These are phyloP conservation scores for Lipophrys pholis DNA, from an alignment of 2,113 vertebrate genomes.

Conservation along the genomic window DNA sequence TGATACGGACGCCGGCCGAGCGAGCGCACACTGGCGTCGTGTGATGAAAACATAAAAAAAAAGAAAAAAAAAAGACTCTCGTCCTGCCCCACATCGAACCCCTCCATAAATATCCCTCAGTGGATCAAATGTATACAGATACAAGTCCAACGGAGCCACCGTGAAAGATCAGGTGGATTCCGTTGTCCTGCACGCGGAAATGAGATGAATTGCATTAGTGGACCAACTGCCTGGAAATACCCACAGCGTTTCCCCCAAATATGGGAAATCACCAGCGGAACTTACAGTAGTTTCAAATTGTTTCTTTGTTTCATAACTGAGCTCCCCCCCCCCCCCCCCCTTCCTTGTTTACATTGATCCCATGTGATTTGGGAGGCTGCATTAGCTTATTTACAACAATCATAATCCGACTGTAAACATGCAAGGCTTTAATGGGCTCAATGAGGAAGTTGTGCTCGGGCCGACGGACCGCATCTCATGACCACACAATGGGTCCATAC, in stretches of 20 bases:
- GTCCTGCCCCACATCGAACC: neutral
- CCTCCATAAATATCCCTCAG: slow-evolving; percentile 46
- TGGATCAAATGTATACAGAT: slow-evolving; percentile 39
- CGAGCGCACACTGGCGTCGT: slow-evolving; percentile 13
- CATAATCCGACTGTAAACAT: slow-evolving; percentile 78
- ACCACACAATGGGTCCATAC: slow-evolving; percentile 64
- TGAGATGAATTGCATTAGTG: slow-evolving; percentile 19
- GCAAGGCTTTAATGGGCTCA: slow-evolving; percentile 66
- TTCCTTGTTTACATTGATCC: slow-evolving; percentile 50
- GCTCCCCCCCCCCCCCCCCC: neutral
- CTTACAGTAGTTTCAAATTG: neutral
- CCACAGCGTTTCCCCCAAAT: slow-evolving; percentile 1
- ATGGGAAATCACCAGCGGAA: slow-evolving; percentile 39
- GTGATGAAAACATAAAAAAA: slow-evolving; percentile 14
- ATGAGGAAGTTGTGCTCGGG: slow-evolving; percentile 57
- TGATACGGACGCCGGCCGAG: slow-evolving; percentile 49
- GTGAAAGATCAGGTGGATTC: slow-evolving; percentile 1
- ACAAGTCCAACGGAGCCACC: slow-evolving; percentile 21
- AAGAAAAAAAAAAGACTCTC: neutral
- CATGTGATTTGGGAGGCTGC: slow-evolving; percentile 59
- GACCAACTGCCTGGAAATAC: slow-evolving; percentile 42
- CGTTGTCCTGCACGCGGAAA: slow-evolving; percentile 25
- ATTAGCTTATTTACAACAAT: slow-evolving; percentile 75
- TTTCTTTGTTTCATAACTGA: slow-evolving; percentile 17
- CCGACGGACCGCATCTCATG: slow-evolving; percentile 55